Percentiles rank a stretch among this genome's conserved stretches.
These are phyloP conservation scores for Sinella curviseta DNA, from an alignment of 1,140 invertebrate species.

Conservation along the genomic window DNA sequence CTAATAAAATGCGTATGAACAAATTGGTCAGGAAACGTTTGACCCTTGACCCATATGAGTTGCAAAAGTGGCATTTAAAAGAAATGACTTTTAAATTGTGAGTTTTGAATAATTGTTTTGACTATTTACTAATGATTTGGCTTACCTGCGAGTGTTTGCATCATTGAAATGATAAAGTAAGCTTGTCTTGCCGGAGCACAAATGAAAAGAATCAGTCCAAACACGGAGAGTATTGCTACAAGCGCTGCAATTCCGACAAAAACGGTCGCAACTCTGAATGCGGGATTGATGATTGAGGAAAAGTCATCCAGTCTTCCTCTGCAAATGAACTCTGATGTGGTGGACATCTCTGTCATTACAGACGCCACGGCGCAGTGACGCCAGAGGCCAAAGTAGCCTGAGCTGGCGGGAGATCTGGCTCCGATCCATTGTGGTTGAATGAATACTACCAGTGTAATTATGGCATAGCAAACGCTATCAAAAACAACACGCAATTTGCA, in stretches of 20 bases:
- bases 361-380: constrained; percentile 42
- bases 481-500: constrained; percentile 54
- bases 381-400: constrained; percentile 55
- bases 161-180: constrained; percentile 88
- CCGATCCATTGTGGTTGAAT: constrained; percentile 85
- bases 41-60: too few relatives aligned
- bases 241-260: constrained; percentile 83
- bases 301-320: constrained; percentile 81
- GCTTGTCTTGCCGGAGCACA: constrained; percentile 91
- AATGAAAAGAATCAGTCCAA: constrained; percentile 87
- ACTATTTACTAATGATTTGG: too few relatives aligned
- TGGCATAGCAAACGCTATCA: constrained; percentile 85
- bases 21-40: too few relatives aligned
- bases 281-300: constrained; percentile 73
- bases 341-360: constrained; percentile 58
- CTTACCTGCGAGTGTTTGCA: constrained; percentile 91
- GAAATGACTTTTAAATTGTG: too few relatives aligned
- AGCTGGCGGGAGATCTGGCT: constrained; percentile 54
- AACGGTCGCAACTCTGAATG: constrained; percentile 79
- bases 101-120: too few relatives aligned
- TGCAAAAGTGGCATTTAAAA: too few relatives aligned
- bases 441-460: constrained; percentile 91
- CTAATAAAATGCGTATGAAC: too few relatives aligned
- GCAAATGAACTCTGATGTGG: constrained; percentile 63
- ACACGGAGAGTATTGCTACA: constrained; percentile 79